Percentiles rank a stretch among this genome's conserved stretches.
These are phyloP conservation scores for Epistrophe eligans DNA, from an alignment of 2,888 invertebrate genomes.

Conservation along the genomic window DNA sequence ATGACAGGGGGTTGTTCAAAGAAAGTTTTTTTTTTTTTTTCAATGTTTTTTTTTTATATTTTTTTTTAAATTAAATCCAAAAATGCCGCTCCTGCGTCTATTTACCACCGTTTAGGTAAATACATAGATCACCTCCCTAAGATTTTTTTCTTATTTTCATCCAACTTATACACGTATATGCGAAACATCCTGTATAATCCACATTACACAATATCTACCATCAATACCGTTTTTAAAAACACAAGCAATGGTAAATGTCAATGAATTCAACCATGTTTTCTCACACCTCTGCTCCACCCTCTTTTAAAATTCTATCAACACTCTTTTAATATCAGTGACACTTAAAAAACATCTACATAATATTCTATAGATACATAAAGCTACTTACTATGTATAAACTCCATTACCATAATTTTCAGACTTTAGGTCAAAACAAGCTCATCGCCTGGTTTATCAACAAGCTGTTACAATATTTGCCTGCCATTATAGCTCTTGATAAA, in stretches of 20 bases:
- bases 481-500: slow-evolving; percentile 45
- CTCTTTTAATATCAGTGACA: slow-evolving; percentile 14
- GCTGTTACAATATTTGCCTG: slow-evolving; percentile 59
- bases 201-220: too few relatives aligned
- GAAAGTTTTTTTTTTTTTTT: too few relatives aligned
- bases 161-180: too few relatives aligned
- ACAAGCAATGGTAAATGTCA: background rate
- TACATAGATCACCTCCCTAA: too few relatives aligned
- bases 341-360: background rate
- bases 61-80: too few relatives aligned
- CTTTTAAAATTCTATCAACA: background rate
- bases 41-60: too few relatives aligned
- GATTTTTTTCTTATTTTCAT: too few relatives aligned
- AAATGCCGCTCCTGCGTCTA: too few relatives aligned
- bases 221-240: too few relatives aligned
- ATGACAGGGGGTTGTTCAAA: too few relatives aligned
- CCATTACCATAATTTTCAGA: slow-evolving; percentile 7
- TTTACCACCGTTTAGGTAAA: too few relatives aligned
- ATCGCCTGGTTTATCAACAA: slow-evolving; percentile 45
- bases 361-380: background rate
- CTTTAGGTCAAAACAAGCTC: slow-evolving; percentile 28
- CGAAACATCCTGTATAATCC: too few relatives aligned
- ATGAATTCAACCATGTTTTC: background rate
- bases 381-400: background rate
- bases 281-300: background rate